Conservation (phyloP, 2,797 vertebrate species). For the Sebastes diaconus region DNA sequence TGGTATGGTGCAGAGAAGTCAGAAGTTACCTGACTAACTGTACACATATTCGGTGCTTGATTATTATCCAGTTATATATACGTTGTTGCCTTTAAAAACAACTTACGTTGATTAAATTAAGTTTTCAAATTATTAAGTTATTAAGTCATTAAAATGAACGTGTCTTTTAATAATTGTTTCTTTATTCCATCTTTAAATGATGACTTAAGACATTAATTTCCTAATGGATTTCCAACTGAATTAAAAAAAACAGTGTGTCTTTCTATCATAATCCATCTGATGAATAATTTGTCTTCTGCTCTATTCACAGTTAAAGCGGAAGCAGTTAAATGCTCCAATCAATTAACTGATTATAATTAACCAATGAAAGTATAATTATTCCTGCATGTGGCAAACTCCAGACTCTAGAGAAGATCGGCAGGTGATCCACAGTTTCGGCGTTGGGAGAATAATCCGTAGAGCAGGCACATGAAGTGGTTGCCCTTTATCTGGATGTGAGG, state of each 20-base stretch:
- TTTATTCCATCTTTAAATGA: background rate
- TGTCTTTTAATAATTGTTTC: background rate
- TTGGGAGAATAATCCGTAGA: background rate
- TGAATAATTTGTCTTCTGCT: background rate
- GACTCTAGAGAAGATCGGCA: background rate
- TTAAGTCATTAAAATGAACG: background rate
- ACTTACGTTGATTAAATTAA: background rate
- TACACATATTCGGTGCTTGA: background rate
- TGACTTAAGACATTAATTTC: background rate
- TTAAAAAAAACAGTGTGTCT: background rate
- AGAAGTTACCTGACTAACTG: background rate
- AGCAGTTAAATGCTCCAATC: conserved; percentile 1
- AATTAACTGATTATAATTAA: conserved; percentile 34
- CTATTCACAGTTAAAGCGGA: background rate
- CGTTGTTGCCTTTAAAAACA: background rate
- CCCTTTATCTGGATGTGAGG: conserved; percentile 1
- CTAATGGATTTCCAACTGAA: background rate
- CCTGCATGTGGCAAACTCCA: conserved; percentile 3
- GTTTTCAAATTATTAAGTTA: background rate
- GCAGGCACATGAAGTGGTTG: background rate
- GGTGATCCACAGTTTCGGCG: background rate
- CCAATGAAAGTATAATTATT: conserved; percentile 25
- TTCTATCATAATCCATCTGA: background rate
- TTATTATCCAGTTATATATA: background rate
- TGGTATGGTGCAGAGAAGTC: background rate